Conservation (phyloP, 1,140 invertebrate species). For the Ylistrum balloti region DNA sequence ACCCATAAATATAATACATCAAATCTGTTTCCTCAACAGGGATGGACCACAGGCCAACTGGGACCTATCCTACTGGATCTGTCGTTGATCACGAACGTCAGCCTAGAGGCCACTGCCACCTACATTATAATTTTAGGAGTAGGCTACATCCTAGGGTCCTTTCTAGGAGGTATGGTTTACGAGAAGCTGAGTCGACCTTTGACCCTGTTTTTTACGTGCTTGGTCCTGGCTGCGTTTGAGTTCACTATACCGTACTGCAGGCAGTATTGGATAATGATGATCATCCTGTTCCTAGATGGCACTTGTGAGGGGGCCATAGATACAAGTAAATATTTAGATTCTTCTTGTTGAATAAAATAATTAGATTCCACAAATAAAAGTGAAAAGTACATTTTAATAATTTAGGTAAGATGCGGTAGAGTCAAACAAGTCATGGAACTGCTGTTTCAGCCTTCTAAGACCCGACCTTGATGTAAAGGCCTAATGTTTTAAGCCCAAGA, state of each 20-base stretch:
- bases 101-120: not conserved
- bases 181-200: slow-evolving; percentile 12
- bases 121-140: not conserved
- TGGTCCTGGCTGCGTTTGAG: not conserved
- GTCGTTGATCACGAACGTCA: not conserved
- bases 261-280: not conserved
- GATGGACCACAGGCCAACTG: not conserved
- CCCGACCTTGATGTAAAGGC: no score
- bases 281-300: not conserved
- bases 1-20: no score
- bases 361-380: no score
- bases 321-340: not conserved
- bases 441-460: no score
- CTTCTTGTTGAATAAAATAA: no score
- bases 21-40: no score
- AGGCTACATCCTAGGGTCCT: not conserved
- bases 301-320: not conserved
- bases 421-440: no score
- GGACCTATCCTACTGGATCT: not conserved
- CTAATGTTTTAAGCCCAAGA: no score
- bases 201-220: not conserved
- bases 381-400: no score
- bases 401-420: no score
- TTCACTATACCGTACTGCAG: not conserved
- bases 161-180: not conserved